Conservation (phyloP, 2,113 vertebrate genomes). For the Apus apus region DNA sequence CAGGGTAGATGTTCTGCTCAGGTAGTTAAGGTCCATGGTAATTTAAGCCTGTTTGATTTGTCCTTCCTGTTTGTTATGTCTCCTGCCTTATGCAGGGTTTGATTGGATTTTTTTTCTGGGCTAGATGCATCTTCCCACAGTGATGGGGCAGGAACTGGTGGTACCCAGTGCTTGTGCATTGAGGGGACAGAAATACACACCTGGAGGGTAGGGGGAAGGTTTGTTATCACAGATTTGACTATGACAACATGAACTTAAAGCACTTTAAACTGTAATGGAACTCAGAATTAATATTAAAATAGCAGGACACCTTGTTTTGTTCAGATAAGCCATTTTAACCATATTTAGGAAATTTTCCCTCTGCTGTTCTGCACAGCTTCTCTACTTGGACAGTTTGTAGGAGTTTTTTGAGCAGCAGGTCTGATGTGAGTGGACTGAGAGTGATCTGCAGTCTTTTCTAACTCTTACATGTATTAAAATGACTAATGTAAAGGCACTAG, state of each 20-base stretch:
- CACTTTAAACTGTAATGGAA: neutral
- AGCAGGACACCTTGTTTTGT: neutral
- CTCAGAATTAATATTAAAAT: neutral
- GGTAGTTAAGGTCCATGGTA: neutral
- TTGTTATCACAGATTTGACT: neutral
- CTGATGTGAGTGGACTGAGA: neutral
- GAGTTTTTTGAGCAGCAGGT: neutral
- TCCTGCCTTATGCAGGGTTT: neutral
- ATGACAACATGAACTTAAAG: neutral
- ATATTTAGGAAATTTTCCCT: neutral
- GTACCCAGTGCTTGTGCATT: rapidly evolving
- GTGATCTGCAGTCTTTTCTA: neutral
- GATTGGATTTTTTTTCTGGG: neutral
- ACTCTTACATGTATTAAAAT: neutral
- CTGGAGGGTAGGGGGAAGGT: neutral
- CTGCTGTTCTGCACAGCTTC: neutral
- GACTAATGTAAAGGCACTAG: neutral
- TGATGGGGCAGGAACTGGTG: neutral
- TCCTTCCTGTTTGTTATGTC: neutral
- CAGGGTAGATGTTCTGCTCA: neutral
- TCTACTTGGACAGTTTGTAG: neutral
- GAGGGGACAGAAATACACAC: neutral
- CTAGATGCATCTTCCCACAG: neutral
- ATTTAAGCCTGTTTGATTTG: neutral
- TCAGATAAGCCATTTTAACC: neutral